Conservation (phyloP, 2,113 vertebrate genomes). For the Larimichthys polyactis region DNA sequence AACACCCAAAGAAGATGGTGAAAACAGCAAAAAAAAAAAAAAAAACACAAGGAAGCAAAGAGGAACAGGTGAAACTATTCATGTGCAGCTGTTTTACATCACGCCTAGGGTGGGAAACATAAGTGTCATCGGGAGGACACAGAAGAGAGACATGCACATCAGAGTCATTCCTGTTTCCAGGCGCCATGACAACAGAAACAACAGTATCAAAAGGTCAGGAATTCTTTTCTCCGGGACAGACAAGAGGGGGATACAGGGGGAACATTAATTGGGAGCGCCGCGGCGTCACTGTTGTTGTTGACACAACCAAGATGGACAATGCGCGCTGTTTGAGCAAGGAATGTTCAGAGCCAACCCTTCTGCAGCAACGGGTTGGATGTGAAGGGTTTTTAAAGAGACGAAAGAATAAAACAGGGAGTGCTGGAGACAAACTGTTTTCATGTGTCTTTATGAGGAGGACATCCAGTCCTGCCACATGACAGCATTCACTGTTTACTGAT, state of each 20-base stretch:
- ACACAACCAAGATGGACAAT: constrained; percentile 51
- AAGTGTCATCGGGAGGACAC: background rate
- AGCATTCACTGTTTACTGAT: background rate
- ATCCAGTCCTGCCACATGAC: constrained; percentile 4
- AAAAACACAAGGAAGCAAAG: background rate
- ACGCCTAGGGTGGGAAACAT: background rate
- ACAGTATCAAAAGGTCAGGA: constrained; percentile 72
- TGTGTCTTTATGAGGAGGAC: constrained; percentile 32
- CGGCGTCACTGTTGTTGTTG: constrained; percentile 28
- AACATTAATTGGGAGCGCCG: constrained; percentile 39
- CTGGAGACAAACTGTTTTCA: constrained; percentile 18
- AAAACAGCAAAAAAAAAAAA: background rate
- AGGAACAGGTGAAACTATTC: background rate
- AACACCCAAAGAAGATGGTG: background rate
- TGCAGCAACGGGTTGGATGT: background rate
- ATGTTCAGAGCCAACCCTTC: constrained; percentile 17
- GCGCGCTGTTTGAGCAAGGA: constrained; percentile 10
- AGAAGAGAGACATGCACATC: background rate
- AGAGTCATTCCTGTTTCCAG: constrained; percentile 22
- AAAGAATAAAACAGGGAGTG: background rate
- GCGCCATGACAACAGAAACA: constrained; percentile 56
- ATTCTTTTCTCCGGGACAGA: constrained; percentile 64
- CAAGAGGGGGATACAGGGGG: constrained; percentile 12
- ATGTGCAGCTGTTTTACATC: background rate
- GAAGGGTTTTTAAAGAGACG: background rate